phyloP scores from a whole-genome alignment of 2,797 vertebrate genomes.

The Enteromius radiatus region DNA sequence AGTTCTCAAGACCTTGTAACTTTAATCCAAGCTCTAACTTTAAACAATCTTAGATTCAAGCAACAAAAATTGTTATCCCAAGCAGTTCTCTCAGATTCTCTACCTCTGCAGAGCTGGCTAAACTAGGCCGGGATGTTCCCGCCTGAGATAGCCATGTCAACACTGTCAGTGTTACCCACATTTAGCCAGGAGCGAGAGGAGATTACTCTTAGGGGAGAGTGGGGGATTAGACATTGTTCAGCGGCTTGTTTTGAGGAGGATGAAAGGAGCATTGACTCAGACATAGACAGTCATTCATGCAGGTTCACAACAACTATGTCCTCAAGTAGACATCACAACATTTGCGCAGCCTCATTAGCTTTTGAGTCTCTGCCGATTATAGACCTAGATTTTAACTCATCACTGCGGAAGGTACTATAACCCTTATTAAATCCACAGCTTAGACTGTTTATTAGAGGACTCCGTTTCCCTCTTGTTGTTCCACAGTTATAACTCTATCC shows the following conservation, averaged over 20 bases:
- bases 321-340: conserved; percentile 33
- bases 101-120: conserved; percentile 63
- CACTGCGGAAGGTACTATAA: not conserved
- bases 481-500: conserved; percentile 17
- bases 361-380: not conserved
- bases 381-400: not conserved
- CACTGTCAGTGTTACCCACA: conserved; percentile 77
- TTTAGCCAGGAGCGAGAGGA: conserved; percentile 80
- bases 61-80: conserved; percentile 37
- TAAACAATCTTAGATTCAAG: conserved; percentile 12
- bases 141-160: conserved; percentile 82
- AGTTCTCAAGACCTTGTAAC: not conserved
- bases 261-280: conserved; percentile 64
- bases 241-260: conserved; percentile 69
- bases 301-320: conserved; percentile 56
- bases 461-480: conserved; percentile 34
- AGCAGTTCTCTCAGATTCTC: conserved; percentile 32
- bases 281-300: conserved; percentile 41
- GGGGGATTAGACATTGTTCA: conserved; percentile 72
- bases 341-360: not conserved
- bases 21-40: conserved; percentile 30
- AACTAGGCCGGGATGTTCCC: conserved; percentile 88
- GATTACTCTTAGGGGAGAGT: conserved; percentile 75
- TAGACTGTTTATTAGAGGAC: conserved; percentile 37
- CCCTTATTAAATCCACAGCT: not conserved